Evolutionary conservation across 2,888 invertebrate species (phyloP).

Genomic region (Tetranychus truncatus): DNA sequence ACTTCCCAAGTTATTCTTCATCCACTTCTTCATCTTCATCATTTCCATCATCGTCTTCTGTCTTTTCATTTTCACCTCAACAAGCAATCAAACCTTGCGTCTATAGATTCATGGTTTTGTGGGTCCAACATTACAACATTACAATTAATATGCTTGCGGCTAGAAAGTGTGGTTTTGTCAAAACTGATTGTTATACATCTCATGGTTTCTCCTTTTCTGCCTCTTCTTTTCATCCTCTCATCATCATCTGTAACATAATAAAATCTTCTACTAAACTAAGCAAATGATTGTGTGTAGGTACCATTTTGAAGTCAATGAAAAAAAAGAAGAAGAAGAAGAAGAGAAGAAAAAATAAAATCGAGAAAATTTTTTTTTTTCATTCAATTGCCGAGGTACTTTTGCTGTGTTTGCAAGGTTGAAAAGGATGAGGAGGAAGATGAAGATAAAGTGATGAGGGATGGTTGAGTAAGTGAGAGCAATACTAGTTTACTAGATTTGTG

Average conservation of each 20-base stretch:
- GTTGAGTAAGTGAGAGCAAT: too few species aligned
- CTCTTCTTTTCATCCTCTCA: neutral
- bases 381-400: neutral
- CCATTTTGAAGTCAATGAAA: constrained; percentile 1
- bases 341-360: neutral
- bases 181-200: constrained; percentile 1
- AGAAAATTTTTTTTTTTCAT: neutral
- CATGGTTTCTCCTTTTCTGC: neutral
- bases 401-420: neutral
- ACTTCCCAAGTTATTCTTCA: too few species aligned
- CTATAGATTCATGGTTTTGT: neutral
- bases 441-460: too few species aligned
- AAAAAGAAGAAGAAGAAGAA: neutral
- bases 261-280: neutral
- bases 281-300: neutral
- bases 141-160: neutral
- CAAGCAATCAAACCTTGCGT: neutral
- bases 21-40: too few species aligned
- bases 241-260: neutral
- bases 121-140: neutral
- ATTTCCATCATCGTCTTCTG: too few species aligned
- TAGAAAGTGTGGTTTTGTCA: neutral
- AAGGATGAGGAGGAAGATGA: neutral
- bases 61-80: neutral
- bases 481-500: neutral